Evolutionary conservation across 2,797 vertebrate genomes (phyloP).

Genomic region (Sandelia bainsii): DNA sequence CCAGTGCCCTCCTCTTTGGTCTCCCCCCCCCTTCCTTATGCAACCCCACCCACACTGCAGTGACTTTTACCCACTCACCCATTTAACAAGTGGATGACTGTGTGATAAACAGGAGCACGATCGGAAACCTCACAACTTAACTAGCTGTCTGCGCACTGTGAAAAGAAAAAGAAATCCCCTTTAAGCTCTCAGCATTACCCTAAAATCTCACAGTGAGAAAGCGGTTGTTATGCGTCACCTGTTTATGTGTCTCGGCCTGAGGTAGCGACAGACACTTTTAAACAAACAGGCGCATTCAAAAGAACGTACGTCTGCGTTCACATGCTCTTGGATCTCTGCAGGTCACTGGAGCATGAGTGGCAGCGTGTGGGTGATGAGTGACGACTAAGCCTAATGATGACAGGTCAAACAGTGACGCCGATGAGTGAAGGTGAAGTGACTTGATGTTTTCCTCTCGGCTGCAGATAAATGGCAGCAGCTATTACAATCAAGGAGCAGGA

Average conservation of each 20-base stretch:
- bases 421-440: conserved; percentile 77
- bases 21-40: conserved; percentile 65
- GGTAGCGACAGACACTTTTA: conserved; percentile 67
- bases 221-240: conserved; percentile 69
- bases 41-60: conserved; percentile 71
- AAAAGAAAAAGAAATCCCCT: conserved; percentile 47
- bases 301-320: conserved; percentile 53
- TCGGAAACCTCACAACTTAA: conserved; percentile 59
- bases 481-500: conserved; percentile 44
- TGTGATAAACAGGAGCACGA: conserved; percentile 55
- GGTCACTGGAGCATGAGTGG: conserved; percentile 71
- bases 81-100: conserved; percentile 70
- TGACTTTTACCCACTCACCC: conserved; percentile 53
- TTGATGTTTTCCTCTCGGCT: conserved; percentile 66
- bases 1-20: conserved; percentile 77
- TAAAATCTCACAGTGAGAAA: conserved; percentile 54
- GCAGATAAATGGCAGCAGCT: conserved; percentile 63
- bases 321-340: conserved; percentile 59
- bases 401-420: conserved; percentile 78
- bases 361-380: conserved; percentile 75
- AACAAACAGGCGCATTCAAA: conserved; percentile 72
- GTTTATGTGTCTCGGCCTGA: conserved; percentile 66
- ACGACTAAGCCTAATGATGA: conserved; percentile 80
- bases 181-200: conserved; percentile 45
- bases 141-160: conserved; percentile 17